These are phyloP conservation scores for Saimiri boliviensis DNA, from an alignment of 2,113 vertebrate species.

Conservation along the genomic window DNA sequence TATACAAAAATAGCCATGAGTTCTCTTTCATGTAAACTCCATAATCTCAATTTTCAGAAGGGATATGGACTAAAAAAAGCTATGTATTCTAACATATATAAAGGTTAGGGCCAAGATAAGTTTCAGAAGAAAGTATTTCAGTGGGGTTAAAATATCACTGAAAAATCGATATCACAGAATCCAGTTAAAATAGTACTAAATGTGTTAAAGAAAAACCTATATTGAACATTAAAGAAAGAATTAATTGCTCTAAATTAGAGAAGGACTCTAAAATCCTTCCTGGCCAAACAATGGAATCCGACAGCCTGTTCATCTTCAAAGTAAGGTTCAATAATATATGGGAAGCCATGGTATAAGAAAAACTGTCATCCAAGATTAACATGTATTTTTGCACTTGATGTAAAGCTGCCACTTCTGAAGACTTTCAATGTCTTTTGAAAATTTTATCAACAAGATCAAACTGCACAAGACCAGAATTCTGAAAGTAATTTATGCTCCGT, in stretches of 20 bases:
- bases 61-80: background rate
- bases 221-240: constrained; percentile 31
- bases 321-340: constrained; percentile 7
- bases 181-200: constrained; percentile 38
- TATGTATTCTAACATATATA: background rate
- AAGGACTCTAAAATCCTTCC: constrained; percentile 22
- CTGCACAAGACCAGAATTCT: constrained; percentile 34
- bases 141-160: background rate
- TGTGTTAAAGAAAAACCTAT: background rate
- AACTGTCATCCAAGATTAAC: constrained; percentile 34
- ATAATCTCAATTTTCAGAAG: background rate
- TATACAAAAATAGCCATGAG: background rate
- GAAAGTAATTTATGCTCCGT: background rate
- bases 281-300: background rate
- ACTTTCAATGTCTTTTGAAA: constrained; percentile 50
- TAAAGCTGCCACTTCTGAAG: constrained; percentile 26
- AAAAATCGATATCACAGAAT: background rate
- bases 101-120: background rate
- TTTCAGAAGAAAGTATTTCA: constrained; percentile 7
- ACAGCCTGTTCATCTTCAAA: constrained; percentile 11
- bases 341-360: constrained; percentile 14
- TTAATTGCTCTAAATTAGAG: background rate
- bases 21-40: background rate
- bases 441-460: constrained; percentile 60
- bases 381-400: background rate